Base-by-base conservation (phyloP, 2,888 invertebrate genomes). In the Pachydiplax longipennis region DNA sequence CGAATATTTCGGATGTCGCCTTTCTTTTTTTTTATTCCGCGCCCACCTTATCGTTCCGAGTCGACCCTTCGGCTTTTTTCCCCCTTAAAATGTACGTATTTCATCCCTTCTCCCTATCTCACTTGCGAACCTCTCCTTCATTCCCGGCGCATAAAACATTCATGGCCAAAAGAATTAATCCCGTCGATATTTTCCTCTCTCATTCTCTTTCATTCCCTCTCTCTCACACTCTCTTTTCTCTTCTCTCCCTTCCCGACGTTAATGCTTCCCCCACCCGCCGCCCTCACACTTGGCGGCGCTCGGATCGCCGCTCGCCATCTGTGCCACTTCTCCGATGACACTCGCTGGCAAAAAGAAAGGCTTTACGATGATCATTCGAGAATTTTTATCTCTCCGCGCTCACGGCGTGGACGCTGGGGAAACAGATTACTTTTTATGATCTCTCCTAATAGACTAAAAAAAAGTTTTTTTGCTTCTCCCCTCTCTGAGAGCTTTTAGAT, bases 111-210 rank as follows among this genome's bases (percentile, higher is more conserved):
- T 25, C 87, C 87, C 37, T 37, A 53, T 53, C 31, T 61, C 87
- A 37, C 87, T 25, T 12, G 73, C 73, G n/a, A 25, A 8, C 83
- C 31, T 35, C 87, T 87, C 87, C 87, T 87, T n/a, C 61, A 61
- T 83, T 35, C 61, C 87, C 58, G 22, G 37, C 22, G 87, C 87
- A 87, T 87, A 87, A 87, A 87, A 87, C 87, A 87, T 87, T 87
- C 87, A 87, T 87, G 87, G 87, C 87, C 87, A 87, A 87, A 87
- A 87, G 87, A 87, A 87, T 87, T 87, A 87, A 87, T 87, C 61
- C 87, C 87, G 87, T 87, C 87, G 87, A 87, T 87, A 87, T 87
- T 87, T 87, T 61, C 61, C 87, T 61, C 61, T 37, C 61, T 10
- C 37, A 22, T 53, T 48, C 87, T 35, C 61, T 25, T 61, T 10